Evolutionary conservation across 2,113 vertebrate species (phyloP).

Genomic region (Rutilus rutilus): DNA sequence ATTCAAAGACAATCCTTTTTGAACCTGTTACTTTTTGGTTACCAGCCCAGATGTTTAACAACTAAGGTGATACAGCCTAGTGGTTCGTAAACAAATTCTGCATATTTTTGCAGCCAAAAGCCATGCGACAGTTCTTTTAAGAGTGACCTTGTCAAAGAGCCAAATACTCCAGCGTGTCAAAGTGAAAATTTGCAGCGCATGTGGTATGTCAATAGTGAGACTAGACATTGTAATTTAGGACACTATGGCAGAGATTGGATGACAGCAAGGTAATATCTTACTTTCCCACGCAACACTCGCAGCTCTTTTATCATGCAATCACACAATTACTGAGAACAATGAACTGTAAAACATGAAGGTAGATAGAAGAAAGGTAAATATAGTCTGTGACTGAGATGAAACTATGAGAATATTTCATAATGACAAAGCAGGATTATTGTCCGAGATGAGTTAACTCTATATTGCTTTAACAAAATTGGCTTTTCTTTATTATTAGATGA

Average conservation of each 20-base stretch:
- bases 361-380: neutral
- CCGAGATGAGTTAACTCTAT: conserved; percentile 31
- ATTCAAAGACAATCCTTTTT: neutral
- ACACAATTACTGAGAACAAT: neutral
- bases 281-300: conserved; percentile 35
- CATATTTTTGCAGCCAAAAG: neutral
- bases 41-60: neutral
- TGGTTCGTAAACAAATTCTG: neutral
- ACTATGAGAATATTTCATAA: conserved; percentile 24
- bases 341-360: neutral
- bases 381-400: conserved; percentile 26
- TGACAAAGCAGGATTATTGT: conserved; percentile 41
- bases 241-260: conserved; percentile 20
- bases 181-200: conserved; percentile 30
- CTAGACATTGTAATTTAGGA: conserved; percentile 31
- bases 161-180: conserved; percentile 34
- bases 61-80: neutral
- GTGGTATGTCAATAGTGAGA: conserved; percentile 9
- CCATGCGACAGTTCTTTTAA: neutral
- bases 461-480: conserved; percentile 51
- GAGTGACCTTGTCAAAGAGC: conserved; percentile 36
- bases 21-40: neutral
- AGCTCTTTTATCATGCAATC: conserved; percentile 26
- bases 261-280: conserved; percentile 43
- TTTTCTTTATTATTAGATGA: conserved; percentile 40